Conservation (phyloP, 1,140 invertebrate species). For the Nasonia vitripennis region DNA sequence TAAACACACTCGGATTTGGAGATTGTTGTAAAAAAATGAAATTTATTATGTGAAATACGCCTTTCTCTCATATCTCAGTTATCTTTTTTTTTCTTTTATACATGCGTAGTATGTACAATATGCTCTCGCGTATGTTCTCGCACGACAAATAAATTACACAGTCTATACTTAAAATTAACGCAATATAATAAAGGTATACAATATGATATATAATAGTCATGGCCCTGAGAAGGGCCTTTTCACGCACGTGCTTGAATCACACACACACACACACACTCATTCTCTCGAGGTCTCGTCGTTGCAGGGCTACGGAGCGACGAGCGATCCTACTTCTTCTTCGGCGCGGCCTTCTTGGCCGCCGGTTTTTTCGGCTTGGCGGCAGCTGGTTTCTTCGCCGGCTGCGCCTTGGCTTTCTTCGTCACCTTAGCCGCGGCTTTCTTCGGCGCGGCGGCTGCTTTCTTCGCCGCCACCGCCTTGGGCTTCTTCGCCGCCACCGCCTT, state of each 20-base stretch:
- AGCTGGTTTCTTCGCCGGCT: neutral
- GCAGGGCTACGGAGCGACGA: too few species aligned
- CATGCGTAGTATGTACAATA: conserved; percentile 37
- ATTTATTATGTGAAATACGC: conserved; percentile 45
- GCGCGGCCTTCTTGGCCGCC: conserved; percentile 1
- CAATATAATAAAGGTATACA: too few species aligned
- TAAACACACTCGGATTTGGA: too few species aligned
- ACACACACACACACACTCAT: neutral
- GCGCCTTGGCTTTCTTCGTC: neutral
- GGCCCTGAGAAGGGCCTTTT: conserved; percentile 55
- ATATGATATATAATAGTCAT: conserved; percentile 45
- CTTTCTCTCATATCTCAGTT: neutral
- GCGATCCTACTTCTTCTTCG: conserved; percentile 46
- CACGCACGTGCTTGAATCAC: neutral
- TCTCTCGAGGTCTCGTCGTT: neutral
- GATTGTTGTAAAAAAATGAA: conserved; percentile 32
- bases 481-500: neutral
- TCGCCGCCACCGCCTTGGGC: neutral
- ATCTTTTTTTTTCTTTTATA: neutral
- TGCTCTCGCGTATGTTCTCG: neutral
- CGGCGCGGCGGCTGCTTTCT: neutral
- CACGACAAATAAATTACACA: conserved; percentile 32
- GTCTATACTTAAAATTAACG: too few species aligned
- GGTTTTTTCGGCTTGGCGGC: neutral
- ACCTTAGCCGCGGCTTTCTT: neutral